Base-by-base conservation (phyloP, 2,888 invertebrate genomes). In the Neoascia interrupta region DNA sequence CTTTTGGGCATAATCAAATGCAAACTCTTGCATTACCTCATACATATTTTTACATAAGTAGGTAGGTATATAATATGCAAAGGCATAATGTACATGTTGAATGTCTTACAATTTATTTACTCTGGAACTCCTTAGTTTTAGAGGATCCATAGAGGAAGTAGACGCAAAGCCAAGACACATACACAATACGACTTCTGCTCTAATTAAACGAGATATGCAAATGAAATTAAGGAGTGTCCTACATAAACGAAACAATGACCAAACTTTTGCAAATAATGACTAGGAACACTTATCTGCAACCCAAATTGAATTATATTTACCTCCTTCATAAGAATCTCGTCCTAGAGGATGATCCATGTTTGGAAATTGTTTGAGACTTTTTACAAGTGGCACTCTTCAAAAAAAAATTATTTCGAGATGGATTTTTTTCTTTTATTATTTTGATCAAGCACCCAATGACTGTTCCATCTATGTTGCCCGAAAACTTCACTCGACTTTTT, bases 161-260 rank as follows among this genome's bases (percentile, higher is more conserved):
- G 18, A 39, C 21, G 36, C 37, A 39, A 61, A 60, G n/a, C n/a
- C 47, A 21, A 13, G 56, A 43, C 11, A 31, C 5, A 3, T 19
- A 26, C 26, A 5, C 31, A 36, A 8, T 47, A 43, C 11, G 45
- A 23, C 16, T 39, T 8, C 39, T 11, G 58, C 34, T 43, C 21
- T 51, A 43, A 43, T 69, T 34, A 60, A 69, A 69, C 69, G n/a
- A 51, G 31, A 61, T 45, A 70, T 54, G 61, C 51, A 70, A 70
- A 70, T 39, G 37, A 61, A 61, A 70, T 61, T 54, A 70, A 70
- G 70, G 70, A 61, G 70, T 70, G 61, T 37, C 70, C 70, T 47
- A 47, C 18, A 49, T 31, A 16, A 11, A 58, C 41, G 19, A 61
- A 43, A 28, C 10, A 19, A n/a, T n/a, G n/a, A n/a, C n/a, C n/a